Conservation (phyloP, 2,113 vertebrate species). For the Corvus hawaiiensis region DNA sequence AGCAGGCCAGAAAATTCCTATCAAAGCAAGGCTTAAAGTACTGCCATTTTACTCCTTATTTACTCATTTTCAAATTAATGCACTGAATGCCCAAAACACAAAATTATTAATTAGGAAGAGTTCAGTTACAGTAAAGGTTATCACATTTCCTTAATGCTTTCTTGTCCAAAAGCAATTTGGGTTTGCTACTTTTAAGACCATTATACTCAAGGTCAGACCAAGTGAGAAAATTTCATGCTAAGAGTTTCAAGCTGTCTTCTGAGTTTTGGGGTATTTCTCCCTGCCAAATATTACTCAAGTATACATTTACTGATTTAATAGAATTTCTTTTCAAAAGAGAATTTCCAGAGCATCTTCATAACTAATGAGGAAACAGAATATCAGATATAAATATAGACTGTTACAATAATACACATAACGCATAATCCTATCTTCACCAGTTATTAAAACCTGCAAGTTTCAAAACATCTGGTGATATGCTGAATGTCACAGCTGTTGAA, state of each 20-base stretch:
- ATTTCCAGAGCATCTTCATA: not conserved
- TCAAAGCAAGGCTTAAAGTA: not conserved
- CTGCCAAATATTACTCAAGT: not conserved
- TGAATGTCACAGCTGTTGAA: not conserved
- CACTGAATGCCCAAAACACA: not conserved
- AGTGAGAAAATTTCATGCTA: not conserved
- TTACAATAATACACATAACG: not conserved
- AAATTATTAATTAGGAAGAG: not conserved
- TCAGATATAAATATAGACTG: not conserved
- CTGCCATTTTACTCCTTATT: not conserved
- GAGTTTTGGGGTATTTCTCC: not conserved
- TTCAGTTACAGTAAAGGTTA: not conserved
- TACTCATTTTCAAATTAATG: not conserved
- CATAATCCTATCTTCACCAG: not conserved
- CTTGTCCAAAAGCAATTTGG: not conserved
- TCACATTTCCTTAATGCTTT: not conserved
- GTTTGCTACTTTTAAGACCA: not conserved
- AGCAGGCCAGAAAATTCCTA: not conserved
- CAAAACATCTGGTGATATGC: not conserved
- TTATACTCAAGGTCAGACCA: not conserved
- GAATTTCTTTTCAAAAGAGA: not conserved
- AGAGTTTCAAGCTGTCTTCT: not conserved
- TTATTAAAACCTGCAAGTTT: not conserved
- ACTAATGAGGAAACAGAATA: not conserved
- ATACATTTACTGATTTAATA: not conserved